Conservation (phyloP, 2,113 vertebrate genomes). For the Hymenochirus boettgeri region DNA sequence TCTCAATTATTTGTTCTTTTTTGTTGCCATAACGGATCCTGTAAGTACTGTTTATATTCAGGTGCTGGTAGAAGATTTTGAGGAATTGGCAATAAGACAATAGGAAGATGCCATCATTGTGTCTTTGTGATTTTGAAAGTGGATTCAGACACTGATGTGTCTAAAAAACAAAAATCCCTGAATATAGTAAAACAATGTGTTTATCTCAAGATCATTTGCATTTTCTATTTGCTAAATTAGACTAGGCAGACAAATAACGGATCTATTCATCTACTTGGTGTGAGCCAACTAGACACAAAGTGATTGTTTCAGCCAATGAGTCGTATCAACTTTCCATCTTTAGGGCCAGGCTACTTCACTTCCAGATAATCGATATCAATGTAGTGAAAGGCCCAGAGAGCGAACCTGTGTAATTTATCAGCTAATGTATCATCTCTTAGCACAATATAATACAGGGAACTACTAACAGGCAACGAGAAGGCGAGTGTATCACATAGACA, state of each 20-base stretch:
- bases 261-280: constrained; percentile 80
- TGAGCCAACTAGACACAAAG: constrained; percentile 71
- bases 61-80: too few species aligned
- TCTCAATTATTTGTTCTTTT: too few species aligned
- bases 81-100: too few species aligned
- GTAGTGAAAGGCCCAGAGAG: constrained; percentile 56
- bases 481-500: background rate
- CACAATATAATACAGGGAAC: constrained; percentile 58
- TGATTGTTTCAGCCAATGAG: constrained; percentile 78
- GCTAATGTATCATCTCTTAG: too few species aligned
- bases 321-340: constrained; percentile 72
- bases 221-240: background rate
- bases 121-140: too few species aligned
- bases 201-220: background rate
- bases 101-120: too few species aligned
- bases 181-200: too few species aligned
- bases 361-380: constrained; percentile 77
- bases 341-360: constrained; percentile 71
- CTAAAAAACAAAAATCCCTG: too few species aligned
- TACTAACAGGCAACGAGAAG: constrained; percentile 11
- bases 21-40: too few species aligned
- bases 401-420: constrained; percentile 55
- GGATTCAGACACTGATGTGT: too few species aligned
- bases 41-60: too few species aligned
- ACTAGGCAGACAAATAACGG: constrained; percentile 53